These are phyloP conservation scores for Corythaeola cristata DNA, from an alignment of 2,113 vertebrate genomes.

Conservation along the genomic window DNA sequence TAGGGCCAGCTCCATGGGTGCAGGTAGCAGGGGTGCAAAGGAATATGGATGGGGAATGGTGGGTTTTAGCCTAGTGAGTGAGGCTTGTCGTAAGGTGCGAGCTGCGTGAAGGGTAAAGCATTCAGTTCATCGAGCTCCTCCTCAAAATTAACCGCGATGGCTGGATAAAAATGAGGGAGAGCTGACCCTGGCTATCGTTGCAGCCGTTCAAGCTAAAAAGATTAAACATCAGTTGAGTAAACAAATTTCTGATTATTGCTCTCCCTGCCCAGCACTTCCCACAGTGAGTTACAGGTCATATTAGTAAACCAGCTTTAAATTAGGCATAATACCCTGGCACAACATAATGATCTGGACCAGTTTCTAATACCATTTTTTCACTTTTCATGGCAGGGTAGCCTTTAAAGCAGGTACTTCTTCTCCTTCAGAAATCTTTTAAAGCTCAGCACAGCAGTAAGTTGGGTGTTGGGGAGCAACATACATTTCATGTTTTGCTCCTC, in stretches of 20 bases:
- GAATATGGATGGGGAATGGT: neutral
- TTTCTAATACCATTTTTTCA: neutral
- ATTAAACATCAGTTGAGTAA: neutral
- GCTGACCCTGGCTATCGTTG: neutral
- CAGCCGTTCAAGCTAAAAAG: neutral
- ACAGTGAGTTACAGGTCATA: neutral
- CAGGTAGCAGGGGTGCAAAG: neutral
- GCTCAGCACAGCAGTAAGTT: neutral
- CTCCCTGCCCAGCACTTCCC: neutral
- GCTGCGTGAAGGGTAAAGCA: neutral
- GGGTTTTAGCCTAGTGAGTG: neutral
- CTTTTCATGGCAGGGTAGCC: neutral
- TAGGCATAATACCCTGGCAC: neutral
- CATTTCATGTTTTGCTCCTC: neutral
- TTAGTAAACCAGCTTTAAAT: neutral
- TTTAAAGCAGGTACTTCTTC: neutral
- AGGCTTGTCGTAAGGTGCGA: neutral
- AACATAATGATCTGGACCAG: neutral
- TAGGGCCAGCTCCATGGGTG: neutral
- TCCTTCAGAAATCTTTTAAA: neutral
- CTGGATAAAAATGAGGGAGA: neutral
- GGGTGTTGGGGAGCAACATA: neutral
- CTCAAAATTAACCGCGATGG: neutral
- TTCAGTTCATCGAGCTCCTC: neutral
- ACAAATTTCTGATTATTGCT: neutral